These are phyloP conservation scores for Alosa sapidissima DNA, from an alignment of 2,797 vertebrate genomes.

Conservation along the genomic window DNA sequence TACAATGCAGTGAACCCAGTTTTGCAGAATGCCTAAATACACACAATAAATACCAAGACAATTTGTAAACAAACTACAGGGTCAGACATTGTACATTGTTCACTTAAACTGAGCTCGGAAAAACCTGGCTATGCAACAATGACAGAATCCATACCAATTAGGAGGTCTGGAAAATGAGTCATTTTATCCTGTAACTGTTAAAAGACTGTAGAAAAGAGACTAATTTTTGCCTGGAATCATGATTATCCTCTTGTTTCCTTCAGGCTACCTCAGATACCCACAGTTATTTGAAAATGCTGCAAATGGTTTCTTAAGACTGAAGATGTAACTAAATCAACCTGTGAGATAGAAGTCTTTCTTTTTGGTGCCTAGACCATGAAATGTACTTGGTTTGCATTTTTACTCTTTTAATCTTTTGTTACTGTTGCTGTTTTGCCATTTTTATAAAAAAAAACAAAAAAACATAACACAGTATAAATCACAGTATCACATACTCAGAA, in stretches of 20 bases:
- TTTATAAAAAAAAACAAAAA: too few relatives aligned
- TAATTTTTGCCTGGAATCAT: neutral
- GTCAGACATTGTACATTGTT: neutral
- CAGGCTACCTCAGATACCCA: neutral
- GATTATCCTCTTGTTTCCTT: neutral
- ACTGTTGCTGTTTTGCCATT: too few relatives aligned
- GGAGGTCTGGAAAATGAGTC: slow-evolving; percentile 17
- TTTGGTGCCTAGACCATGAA: too few relatives aligned
- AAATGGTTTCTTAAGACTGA: neutral
- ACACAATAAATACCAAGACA: neutral
- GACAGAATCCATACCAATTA: neutral
- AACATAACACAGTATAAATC: too few relatives aligned
- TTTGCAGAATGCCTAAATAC: neutral
- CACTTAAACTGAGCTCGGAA: neutral
- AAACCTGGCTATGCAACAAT: neutral
- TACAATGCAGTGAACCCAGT: neutral
- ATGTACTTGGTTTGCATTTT: too few relatives aligned
- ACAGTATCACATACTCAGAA: too few relatives aligned
- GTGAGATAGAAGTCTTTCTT: neutral
- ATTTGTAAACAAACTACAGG: neutral
- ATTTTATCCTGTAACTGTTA: neutral
- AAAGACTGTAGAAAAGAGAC: neutral
- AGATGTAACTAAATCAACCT: neutral
- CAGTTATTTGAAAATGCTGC: neutral
- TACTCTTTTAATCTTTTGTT: too few relatives aligned